phyloP scores from a whole-genome alignment of 2,888 invertebrate species.

The Nomada fabriciana region DNA sequence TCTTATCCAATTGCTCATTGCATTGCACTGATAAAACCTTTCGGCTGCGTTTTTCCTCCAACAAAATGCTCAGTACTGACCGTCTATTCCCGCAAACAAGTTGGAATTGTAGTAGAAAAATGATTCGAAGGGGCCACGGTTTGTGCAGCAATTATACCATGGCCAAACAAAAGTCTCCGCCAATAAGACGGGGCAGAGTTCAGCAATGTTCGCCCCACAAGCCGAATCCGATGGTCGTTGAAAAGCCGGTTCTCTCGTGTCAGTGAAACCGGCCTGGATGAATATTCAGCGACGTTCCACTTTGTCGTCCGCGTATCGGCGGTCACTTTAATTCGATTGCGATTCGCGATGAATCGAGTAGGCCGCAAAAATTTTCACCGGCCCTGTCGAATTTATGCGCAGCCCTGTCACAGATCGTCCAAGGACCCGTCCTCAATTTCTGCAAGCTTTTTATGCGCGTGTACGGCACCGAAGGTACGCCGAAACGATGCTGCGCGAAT shows the following conservation, averaged over 20 bases:
- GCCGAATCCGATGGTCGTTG: neutral
- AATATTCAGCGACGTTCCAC: slow-evolving; percentile 22
- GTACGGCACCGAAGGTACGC: neutral
- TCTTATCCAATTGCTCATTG: too few relatives aligned
- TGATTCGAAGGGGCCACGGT: too few relatives aligned
- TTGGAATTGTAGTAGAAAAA: too few relatives aligned
- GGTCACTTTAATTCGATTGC: neutral
- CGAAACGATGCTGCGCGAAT: neutral
- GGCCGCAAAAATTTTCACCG: slow-evolving; percentile 1
- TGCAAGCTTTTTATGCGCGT: neutral
- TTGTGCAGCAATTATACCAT: too few relatives aligned
- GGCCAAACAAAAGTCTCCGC: too few relatives aligned
- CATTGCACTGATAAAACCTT: too few relatives aligned
- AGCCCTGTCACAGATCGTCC: neutral
- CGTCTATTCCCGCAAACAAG: too few relatives aligned
- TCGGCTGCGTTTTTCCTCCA: too few relatives aligned
- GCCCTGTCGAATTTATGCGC: neutral
- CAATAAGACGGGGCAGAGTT: too few relatives aligned
- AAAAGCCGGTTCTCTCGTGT: slow-evolving; percentile 8
- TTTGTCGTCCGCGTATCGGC: slow-evolving; percentile 15
- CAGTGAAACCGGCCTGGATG: slow-evolving; percentile 18
- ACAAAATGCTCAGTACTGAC: too few relatives aligned
- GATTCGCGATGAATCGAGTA: neutral
- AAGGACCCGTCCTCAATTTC: slow-evolving; percentile 10
- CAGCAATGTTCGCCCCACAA: too few relatives aligned